These are phyloP conservation scores for Syngnathoides biaculeatus DNA, from an alignment of 2,113 vertebrate genomes.

Conservation along the genomic window DNA sequence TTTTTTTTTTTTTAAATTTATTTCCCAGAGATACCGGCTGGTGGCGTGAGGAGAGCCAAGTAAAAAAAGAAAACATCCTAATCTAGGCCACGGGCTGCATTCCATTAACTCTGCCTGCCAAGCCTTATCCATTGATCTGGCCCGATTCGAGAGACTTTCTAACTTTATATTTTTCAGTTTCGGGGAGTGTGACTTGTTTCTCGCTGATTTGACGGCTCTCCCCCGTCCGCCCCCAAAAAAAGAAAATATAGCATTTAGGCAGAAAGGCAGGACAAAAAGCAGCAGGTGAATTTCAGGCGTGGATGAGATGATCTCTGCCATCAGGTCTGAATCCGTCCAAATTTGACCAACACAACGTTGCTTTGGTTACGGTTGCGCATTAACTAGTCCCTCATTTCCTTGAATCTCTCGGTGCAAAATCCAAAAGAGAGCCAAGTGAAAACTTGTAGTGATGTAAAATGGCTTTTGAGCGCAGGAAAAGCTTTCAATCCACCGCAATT, in stretches of 20 bases:
- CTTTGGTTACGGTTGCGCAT: too few species aligned
- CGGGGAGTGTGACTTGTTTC: slow-evolving; percentile 53
- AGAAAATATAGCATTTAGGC: slow-evolving; percentile 66
- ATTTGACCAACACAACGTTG: too few species aligned
- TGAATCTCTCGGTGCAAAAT: background rate
- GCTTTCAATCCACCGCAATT: slow-evolving; percentile 1
- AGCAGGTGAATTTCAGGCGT: slow-evolving; percentile 24
- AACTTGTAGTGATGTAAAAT: background rate
- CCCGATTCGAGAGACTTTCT: slow-evolving; percentile 64
- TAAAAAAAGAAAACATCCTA: slow-evolving; percentile 56
- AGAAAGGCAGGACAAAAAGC: slow-evolving; percentile 58
- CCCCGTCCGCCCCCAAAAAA: too few species aligned
- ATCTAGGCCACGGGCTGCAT: slow-evolving; percentile 70
- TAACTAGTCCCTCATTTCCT: background rate
- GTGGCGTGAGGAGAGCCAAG: slow-evolving; percentile 50
- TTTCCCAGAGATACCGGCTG: background rate
- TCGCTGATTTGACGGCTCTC: slow-evolving; percentile 67
- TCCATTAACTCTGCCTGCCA: slow-evolving; percentile 70
- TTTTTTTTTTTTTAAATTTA: slow-evolving; percentile 13
- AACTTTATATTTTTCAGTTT: slow-evolving; percentile 62
- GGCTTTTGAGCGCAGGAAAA: background rate
- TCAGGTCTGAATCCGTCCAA: background rate
- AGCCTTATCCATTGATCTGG: slow-evolving; percentile 70
- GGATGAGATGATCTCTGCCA: background rate
- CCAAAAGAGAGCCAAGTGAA: background rate